Evolutionary conservation across 2,888 invertebrate genomes (phyloP).

Genomic region (Agriopis leucophaearia): DNA sequence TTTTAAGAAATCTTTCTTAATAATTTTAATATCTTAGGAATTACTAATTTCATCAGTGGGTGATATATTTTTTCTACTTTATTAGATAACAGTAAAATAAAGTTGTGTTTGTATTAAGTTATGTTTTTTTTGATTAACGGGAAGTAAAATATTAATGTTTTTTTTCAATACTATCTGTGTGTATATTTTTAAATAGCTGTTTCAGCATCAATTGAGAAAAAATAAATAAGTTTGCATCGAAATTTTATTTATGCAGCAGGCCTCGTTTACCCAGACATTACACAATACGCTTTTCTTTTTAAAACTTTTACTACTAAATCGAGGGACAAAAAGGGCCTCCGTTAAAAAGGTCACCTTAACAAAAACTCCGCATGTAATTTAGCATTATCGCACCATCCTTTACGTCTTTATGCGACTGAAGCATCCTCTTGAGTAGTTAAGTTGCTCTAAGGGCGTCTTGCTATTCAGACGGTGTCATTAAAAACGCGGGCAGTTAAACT

Average conservation of each 20-base stretch:
- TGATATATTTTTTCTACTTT: no score
- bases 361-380: conserved; percentile 36
- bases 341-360: conserved; percentile 23
- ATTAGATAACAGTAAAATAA: no score
- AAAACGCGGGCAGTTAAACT: conserved; percentile 38
- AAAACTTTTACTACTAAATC: conserved; percentile 27
- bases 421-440: conserved; percentile 30
- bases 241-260: conserved; percentile 1
- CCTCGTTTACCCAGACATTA: neutral
- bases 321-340: conserved; percentile 17
- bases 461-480: conserved; percentile 42
- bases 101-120: no score
- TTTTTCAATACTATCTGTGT: no score
- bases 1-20: no score
- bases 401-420: conserved; percentile 33
- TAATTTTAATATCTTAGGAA: no score
- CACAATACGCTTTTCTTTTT: conserved; percentile 21
- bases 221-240: no score
- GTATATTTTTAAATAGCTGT: no score
- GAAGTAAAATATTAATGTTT: no score
- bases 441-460: conserved; percentile 32
- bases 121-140: no score
- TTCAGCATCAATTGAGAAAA: no score
- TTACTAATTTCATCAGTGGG: no score
- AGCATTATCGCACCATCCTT: conserved; percentile 34